Conservation (phyloP, 2,888 invertebrate species). For the Drosophila demipolita region DNA sequence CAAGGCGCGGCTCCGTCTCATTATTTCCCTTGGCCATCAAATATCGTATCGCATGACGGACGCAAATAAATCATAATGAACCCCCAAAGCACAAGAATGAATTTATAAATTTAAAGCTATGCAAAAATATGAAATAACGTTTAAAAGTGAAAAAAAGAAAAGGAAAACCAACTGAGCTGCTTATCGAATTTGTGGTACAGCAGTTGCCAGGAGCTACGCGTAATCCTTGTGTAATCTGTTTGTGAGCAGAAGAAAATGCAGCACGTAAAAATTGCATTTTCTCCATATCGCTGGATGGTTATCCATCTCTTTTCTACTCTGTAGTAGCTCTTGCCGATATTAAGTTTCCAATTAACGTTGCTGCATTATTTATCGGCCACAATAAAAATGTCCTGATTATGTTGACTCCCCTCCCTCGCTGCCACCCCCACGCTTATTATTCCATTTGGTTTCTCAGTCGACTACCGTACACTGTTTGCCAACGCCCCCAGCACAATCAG, state of each 20-base stretch:
- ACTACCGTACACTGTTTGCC: constrained; percentile 36
- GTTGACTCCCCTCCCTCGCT: constrained; percentile 15
- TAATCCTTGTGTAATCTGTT: constrained; percentile 21
- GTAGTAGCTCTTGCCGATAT: constrained; percentile 53
- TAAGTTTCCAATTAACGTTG: constrained; percentile 83
- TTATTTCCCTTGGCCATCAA: constrained; percentile 46
- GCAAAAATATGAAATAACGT: not conserved
- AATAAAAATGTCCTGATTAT: constrained; percentile 82
- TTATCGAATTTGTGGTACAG: not conserved
- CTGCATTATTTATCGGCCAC: constrained; percentile 80
- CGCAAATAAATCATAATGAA: constrained; percentile 52
- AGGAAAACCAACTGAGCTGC: constrained; percentile 27
- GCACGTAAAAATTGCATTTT: constrained; percentile 40
- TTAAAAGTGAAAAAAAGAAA: constrained; percentile 5
- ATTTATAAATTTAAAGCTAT: constrained; percentile 22
- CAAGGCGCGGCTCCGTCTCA: constrained; percentile 19
- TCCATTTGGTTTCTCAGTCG: constrained; percentile 55
- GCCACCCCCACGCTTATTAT: constrained; percentile 29
- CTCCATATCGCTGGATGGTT: not conserved
- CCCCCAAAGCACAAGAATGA: constrained; percentile 17
- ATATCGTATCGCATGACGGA: constrained; percentile 59
- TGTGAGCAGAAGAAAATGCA: not conserved
- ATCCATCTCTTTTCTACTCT: not conserved
- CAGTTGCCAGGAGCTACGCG: constrained; percentile 1
- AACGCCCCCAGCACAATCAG: constrained; percentile 6